Conservation (phyloP, 2,113 vertebrate species). For the Phalacrocorax aristotelis region DNA sequence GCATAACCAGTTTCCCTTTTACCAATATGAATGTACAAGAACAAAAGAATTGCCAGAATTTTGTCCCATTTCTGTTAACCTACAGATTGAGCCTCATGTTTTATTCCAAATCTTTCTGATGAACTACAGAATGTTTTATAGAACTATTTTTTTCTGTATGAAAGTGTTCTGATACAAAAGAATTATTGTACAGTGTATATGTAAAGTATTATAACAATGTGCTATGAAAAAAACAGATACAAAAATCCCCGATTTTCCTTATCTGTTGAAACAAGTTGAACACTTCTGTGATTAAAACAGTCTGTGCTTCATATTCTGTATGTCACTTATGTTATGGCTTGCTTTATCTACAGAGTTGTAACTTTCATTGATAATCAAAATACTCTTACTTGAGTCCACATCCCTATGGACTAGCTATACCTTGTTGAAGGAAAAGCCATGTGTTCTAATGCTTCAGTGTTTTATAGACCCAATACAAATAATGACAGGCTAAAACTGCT, state of each 20-base stretch:
- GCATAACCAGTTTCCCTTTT: neutral
- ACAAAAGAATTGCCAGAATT: neutral
- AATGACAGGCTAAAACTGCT: neutral
- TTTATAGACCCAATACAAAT: neutral
- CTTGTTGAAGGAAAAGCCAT: neutral
- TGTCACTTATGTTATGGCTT: neutral
- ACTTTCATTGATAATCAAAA: neutral
- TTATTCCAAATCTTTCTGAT: conserved; percentile 11
- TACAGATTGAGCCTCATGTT: neutral
- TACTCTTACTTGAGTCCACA: neutral
- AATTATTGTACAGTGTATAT: conserved; percentile 62
- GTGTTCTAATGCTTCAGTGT: neutral
- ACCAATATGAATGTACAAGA: conserved; percentile 47
- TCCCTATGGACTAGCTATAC: neutral
- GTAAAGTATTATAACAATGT: conserved; percentile 56
- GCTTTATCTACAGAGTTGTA: neutral
- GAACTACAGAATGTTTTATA: conserved; percentile 26
- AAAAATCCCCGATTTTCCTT: neutral
- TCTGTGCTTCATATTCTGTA: neutral
- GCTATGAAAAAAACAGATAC: conserved; percentile 4
- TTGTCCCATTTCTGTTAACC: neutral
- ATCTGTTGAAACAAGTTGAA: neutral
- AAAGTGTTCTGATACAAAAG: conserved; percentile 22
- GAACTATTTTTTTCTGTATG: conserved; percentile 32
- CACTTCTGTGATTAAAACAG: conserved; percentile 28